These are phyloP conservation scores for Penaeus japonicus DNA, from an alignment of 1,140 invertebrate genomes.

Conservation along the genomic window DNA sequence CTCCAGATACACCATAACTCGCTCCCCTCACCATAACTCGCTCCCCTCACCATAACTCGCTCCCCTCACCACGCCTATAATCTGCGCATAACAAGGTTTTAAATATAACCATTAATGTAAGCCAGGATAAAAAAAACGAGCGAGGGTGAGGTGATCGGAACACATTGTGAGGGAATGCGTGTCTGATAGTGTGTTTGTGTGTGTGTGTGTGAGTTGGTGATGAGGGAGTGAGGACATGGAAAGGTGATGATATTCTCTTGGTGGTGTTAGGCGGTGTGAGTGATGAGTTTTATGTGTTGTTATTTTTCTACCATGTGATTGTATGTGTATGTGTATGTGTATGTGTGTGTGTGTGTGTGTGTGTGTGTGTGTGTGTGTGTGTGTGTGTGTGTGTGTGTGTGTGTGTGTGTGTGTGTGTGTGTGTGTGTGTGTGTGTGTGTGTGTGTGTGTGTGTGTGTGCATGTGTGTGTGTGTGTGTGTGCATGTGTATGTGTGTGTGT, in stretches of 20 bases:
- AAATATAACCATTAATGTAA: too few species aligned
- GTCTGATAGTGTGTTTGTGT: neutral
- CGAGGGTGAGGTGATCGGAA: too few species aligned
- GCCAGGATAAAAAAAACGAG: too few species aligned
- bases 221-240: neutral
- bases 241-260: neutral
- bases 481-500: too few species aligned
- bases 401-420: neutral
- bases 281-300: too few species aligned
- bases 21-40: too few species aligned
- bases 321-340: neutral
- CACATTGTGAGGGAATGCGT: neutral
- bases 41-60: too few species aligned
- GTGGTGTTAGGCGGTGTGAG: too few species aligned
- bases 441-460: neutral
- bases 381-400: neutral
- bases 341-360: neutral
- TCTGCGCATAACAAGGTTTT: too few species aligned
- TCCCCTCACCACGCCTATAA: too few species aligned
- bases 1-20: neutral
- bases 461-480: neutral
- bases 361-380: neutral
- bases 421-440: neutral
- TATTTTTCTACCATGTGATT: too few species aligned
- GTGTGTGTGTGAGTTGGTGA: neutral